Conservation (phyloP, 2,888 invertebrate species). For the Pseudoips prasinana region DNA sequence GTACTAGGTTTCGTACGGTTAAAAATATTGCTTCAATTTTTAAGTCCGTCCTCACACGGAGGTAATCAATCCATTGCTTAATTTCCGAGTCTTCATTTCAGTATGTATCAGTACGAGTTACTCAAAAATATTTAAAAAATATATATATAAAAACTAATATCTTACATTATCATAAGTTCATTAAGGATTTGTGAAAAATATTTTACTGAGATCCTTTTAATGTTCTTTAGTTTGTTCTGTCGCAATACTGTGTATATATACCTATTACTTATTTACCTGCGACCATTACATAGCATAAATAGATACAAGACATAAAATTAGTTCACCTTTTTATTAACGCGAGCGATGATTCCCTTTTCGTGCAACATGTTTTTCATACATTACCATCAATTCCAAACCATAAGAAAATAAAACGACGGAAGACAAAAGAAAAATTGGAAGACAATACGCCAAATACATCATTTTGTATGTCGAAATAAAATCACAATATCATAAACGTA, state of each 20-base stretch:
- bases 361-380: conserved; percentile 3
- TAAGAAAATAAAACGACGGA: conserved; percentile 21
- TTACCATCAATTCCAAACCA: conserved; percentile 20
- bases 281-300: conserved; percentile 35
- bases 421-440: conserved; percentile 54
- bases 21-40: too few relatives aligned
- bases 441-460: conserved; percentile 45
- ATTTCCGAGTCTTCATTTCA: conserved; percentile 18
- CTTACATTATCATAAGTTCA: conserved; percentile 51
- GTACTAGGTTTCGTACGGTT: too few relatives aligned
- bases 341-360: conserved; percentile 42
- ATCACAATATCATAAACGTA: conserved; percentile 28
- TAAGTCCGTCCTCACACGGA: too few relatives aligned
- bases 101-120: background rate
- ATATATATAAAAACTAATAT: conserved; percentile 46
- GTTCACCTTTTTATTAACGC: conserved; percentile 73
- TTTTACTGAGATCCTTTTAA: conserved; percentile 67
- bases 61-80: too few relatives aligned
- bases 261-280: too few relatives aligned
- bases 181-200: conserved; percentile 60
- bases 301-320: conserved; percentile 71
- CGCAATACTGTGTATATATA: conserved; percentile 57
- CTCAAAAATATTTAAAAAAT: background rate
- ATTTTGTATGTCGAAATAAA: conserved; percentile 16
- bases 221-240: conserved; percentile 66